Base-by-base conservation (phyloP, 2,888 invertebrate species). In the Rambutsinella grinnellia region DNA sequence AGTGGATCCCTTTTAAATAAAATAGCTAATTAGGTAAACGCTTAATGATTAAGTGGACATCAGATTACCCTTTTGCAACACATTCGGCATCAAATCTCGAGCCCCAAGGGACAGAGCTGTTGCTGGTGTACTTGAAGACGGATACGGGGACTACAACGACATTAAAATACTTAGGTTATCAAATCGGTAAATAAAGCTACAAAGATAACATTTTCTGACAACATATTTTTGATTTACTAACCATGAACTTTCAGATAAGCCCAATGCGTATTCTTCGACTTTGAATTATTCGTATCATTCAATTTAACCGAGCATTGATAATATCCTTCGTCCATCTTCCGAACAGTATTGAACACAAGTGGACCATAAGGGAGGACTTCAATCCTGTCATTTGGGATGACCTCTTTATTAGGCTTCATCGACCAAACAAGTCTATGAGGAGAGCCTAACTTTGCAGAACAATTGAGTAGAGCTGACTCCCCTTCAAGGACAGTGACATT, bases 61-160 rank as follows among this genome's bases (percentile, higher is more conserved):
- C n/a, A n/a, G n/a, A n/a, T n/a, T n/a, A n/a, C n/a, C 84, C 84
- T 28, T 63, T 75, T 1, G 82, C 82, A 36, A 72, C 76, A 66
- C 84, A 84, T 54, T 83, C 82, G 0, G 84, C 82, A 47, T 84
- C 84, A 77, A 83, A 84, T 65, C 80, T 67, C 47, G 62, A 70
- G 24, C 84, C 84, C 82, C 82, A 82, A 10, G 77, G 76, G 3
- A 81, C 82, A 8, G 82, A 81, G 53, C 82, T 82, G 36, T 82
- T 82, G 6, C 79, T 74, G 0, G 79, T 81, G 49, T 81, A 80
- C 27, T 84, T 83, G 27, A 75, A 79, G 36, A 84, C 78, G 2
- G 54, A 62, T 15, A 79, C 80, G 15, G 84, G 82, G 67, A 83
- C 84, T 84, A 57, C 1, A 26, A 57, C 15, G 61, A 44, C 13